These are phyloP conservation scores for Actinernus sp. DNA, from an alignment of 92 coral and sea anemone species.

Conservation along the genomic window DNA sequence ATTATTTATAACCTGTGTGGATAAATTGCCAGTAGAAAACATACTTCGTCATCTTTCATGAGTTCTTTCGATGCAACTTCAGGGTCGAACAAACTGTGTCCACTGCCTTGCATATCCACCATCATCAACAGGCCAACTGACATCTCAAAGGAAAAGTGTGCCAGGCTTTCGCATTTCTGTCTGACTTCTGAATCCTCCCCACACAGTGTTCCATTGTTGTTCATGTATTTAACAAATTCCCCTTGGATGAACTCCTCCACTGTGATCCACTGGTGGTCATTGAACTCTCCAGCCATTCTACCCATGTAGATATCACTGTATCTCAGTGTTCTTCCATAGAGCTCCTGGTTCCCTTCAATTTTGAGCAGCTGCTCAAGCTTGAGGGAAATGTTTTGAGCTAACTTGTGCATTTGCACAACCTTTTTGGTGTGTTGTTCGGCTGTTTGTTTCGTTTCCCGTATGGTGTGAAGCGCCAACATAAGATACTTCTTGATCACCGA, in stretches of 20 bases:
- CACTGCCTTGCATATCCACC: slow-evolving; percentile 31
- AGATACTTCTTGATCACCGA: slow-evolving; percentile 38
- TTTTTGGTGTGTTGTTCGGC: slow-evolving; percentile 41
- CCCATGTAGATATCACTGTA: slow-evolving; percentile 35
- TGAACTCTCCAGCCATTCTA: slow-evolving; percentile 20
- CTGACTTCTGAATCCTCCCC: not conserved
- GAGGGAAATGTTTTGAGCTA: slow-evolving; percentile 9
- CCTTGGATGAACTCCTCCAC: slow-evolving; percentile 42
- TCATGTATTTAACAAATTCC: slow-evolving; percentile 22
- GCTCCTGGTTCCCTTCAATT: slow-evolving; percentile 7
- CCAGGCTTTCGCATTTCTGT: slow-evolving; percentile 41
- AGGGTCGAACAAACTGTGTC: slow-evolving; percentile 31
- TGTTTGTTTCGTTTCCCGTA: slow-evolving; percentile 10
- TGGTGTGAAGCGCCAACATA: not conserved
- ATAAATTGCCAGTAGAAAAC: slow-evolving; percentile 1
- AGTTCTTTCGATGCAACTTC: not conserved
- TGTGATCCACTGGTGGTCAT: slow-evolving; percentile 6
- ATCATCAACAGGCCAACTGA: slow-evolving; percentile 21
- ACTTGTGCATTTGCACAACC: slow-evolving; percentile 37
- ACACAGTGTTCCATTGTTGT: slow-evolving; percentile 31
- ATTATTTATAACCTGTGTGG: not conserved
- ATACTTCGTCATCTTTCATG: not conserved
- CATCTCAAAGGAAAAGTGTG: slow-evolving; percentile 28
- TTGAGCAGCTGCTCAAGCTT: slow-evolving; percentile 4
- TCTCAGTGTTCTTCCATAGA: slow-evolving; percentile 14